A percentile compares a stretch with the other conserved stretches of the same genome.
Conservation (phyloP, 2,888 invertebrate species). For the Sphaeridia pumilis region DNA sequence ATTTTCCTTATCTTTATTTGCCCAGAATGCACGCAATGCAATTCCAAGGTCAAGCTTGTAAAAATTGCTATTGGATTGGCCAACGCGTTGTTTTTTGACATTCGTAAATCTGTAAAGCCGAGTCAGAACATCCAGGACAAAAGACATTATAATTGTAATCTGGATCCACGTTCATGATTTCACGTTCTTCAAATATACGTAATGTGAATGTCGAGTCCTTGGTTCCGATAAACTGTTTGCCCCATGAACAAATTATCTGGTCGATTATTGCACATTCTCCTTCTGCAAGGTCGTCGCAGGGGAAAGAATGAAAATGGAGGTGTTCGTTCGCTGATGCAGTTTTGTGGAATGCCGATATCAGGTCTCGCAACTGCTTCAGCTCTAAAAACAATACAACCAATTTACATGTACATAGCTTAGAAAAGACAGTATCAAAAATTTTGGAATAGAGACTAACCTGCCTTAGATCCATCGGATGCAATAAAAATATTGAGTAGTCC, state of each 20-base stretch:
- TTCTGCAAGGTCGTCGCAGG: slow-evolving; percentile 12
- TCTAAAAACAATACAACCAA: no score
- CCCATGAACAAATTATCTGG: slow-evolving; percentile 86
- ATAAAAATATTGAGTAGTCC: slow-evolving; percentile 53
- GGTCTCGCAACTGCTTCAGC: no score
- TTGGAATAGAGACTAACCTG: slow-evolving; percentile 41
- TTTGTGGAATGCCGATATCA: no score
- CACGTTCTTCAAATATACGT: slow-evolving; percentile 93
- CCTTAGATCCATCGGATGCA: slow-evolving; percentile 65
- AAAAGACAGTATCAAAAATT: no score
- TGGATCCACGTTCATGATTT: slow-evolving; percentile 75
- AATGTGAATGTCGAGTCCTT: slow-evolving; percentile 92
- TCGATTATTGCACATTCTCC: slow-evolving; percentile 82
- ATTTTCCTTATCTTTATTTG: no score
- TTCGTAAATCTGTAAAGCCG: no score
- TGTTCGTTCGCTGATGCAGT: no score
- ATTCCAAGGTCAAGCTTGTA: no score
- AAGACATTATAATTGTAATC: slow-evolving; percentile 57
- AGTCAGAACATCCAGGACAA: not conserved
- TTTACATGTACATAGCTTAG: no score
- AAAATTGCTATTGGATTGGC: no score
- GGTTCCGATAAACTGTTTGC: slow-evolving; percentile 77
- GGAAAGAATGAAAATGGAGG: no score
- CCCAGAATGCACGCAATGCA: no score
- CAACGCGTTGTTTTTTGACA: slow-evolving; percentile 10